phyloP scores from a whole-genome alignment of 2,113 vertebrate genomes.

The Leptodactylus fuscus region DNA sequence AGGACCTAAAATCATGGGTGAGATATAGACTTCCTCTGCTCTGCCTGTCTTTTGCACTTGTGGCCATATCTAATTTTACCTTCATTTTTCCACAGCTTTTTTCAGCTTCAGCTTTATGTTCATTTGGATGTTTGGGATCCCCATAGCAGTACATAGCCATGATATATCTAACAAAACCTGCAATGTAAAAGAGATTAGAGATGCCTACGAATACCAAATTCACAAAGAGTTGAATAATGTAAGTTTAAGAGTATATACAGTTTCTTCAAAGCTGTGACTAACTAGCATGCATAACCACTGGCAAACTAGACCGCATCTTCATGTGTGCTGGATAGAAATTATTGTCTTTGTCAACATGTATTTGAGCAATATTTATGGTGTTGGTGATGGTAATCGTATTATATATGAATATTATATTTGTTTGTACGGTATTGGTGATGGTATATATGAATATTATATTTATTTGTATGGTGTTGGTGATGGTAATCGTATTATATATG shows the following conservation, averaged over 20 bases:
- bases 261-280: not conserved
- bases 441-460: too few species aligned
- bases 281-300: not conserved
- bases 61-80: not conserved
- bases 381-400: too few species aligned
- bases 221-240: not conserved
- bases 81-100: constrained; percentile 3
- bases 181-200: not conserved
- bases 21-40: not conserved
- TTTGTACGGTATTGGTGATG: too few species aligned
- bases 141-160: not conserved
- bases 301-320: not conserved
- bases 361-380: too few species aligned
- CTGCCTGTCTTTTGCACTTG: not conserved
- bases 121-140: not conserved
- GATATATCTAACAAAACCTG: not conserved
- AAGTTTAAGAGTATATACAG: not conserved
- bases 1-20: not conserved
- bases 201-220: not conserved
- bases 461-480: too few species aligned
- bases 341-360: not conserved
- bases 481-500: not conserved
- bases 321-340: not conserved
- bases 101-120: not conserved
- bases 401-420: too few species aligned